Evolutionary conservation across 2,888 invertebrate species (phyloP).

Genomic region (Cephus sareptanus): DNA sequence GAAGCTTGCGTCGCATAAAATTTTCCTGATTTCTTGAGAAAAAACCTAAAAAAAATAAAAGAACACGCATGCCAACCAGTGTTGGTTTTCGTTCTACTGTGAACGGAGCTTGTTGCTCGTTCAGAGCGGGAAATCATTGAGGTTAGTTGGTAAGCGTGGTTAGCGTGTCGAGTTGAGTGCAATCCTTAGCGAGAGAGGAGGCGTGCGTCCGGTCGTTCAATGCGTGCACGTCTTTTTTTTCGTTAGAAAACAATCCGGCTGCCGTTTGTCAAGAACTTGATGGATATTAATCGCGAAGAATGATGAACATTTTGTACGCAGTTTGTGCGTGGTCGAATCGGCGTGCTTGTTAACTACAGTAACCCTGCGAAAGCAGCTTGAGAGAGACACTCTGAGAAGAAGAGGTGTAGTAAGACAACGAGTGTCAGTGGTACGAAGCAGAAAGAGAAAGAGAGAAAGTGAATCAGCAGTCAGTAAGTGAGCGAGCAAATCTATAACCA

Average conservation of each 20-base stretch:
- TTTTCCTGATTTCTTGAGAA: too few relatives aligned
- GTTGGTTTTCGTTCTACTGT: too few relatives aligned
- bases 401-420: not conserved
- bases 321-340: not conserved
- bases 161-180: too few relatives aligned
- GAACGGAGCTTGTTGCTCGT: too few relatives aligned
- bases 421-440: not conserved
- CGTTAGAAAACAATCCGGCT: constrained; percentile 7
- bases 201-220: constrained; percentile 15
- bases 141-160: too few relatives aligned
- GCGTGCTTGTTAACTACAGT: not conserved
- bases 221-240: constrained; percentile 23
- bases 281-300: not conserved
- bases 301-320: constrained; percentile 8
- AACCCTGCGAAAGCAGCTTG: not conserved
- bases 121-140: too few relatives aligned
- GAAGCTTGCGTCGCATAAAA: too few relatives aligned
- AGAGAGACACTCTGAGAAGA: not conserved
- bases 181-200: too few relatives aligned
- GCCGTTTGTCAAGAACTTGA: not conserved
- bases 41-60: too few relatives aligned
- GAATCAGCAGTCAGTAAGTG: not conserved
- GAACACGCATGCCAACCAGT: too few relatives aligned
- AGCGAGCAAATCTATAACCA: not conserved
- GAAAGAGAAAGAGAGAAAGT: constrained; percentile 1